Base-by-base conservation (phyloP, 1,140 invertebrate genomes). In the Cryptotermes secundus region DNA sequence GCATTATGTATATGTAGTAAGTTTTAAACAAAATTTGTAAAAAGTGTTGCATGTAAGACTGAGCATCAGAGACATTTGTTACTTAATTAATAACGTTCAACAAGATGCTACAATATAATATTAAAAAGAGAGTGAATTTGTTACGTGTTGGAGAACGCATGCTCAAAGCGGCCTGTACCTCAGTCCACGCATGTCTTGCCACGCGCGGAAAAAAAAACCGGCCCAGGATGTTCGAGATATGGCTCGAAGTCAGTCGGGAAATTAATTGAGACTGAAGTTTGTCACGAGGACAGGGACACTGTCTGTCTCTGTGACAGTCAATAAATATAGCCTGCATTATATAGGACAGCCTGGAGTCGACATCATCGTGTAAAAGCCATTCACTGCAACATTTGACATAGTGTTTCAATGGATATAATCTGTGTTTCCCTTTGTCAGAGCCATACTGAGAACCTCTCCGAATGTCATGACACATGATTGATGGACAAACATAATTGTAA, bases 261-360 rank as follows among this genome's bases (percentile, higher is more conserved):
- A 72, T 72, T 72, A 72, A 72, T 72, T 72, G 59, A 72, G 26
- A n/a, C 59, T 72, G 59, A 72, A 72, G 59, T 72, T 72, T 72
- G 59, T 72, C 59, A 26, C 14, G n/a, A 31, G 7, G 59, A 72
- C 1, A 72, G 59, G 31, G 59, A 72, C 59, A 14, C n/a, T n/a
- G 59, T 4, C 59, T 72, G n/a, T 72, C 59, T 72, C 59, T 10
- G 59, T 72, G 59, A 31, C 59, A n/a, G 59, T n/a, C 59, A n/a
- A 72, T 72, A 72, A 72, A 72, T 72, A 31, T 72, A 72, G 45
- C 22, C 14, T 31, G 2, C 2, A 31, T 3, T 12, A 9, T 72
- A 7, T 16, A 31, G 59, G 59, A 72, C 59, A 72, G 59, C 59
- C 6, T 72, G 0, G 19, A 49, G 59, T 6, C 59, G n/a, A 31